Conservation (phyloP, 1,140 invertebrate genomes). For the Magallana gigas region DNA sequence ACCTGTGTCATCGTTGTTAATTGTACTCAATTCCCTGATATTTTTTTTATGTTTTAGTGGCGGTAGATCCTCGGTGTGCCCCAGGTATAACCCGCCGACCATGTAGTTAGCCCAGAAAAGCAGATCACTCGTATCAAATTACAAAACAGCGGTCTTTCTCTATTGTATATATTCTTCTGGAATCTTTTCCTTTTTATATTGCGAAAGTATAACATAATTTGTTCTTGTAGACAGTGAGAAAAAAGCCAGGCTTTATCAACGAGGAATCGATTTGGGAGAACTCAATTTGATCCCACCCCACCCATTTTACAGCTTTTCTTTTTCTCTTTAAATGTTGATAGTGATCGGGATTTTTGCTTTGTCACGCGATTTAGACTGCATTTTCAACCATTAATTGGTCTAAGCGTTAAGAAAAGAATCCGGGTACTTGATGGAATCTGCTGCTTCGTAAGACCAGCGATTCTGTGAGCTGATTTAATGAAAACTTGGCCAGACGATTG, state of each 20-base stretch:
- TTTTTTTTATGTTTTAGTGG: neutral
- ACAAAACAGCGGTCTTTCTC: constrained; percentile 24
- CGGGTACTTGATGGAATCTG: no score
- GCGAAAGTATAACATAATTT: neutral
- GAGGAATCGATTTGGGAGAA: neutral
- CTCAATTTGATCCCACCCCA: neutral
- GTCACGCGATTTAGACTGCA: constrained; percentile 5
- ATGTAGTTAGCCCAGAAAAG: constrained; percentile 24
- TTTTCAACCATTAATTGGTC: neutral
- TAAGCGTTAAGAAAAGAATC: no score
- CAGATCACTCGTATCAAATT: constrained; percentile 27
- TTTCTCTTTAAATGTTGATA: neutral
- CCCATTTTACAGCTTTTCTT: neutral
- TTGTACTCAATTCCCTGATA: neutral
- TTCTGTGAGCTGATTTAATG: no score
- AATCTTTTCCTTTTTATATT: constrained; percentile 6
- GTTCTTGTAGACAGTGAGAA: neutral
- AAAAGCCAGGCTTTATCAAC: neutral
- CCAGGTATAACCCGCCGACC: neutral
- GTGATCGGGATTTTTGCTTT: neutral
- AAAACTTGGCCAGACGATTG: no score
- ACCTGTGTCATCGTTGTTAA: neutral
- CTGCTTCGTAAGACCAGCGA: no score
- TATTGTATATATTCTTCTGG: constrained; percentile 1
- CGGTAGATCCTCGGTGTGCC: neutral